Evolutionary conservation across 2,888 invertebrate genomes (phyloP).

Genomic region (Phymatocera aterrima): DNA sequence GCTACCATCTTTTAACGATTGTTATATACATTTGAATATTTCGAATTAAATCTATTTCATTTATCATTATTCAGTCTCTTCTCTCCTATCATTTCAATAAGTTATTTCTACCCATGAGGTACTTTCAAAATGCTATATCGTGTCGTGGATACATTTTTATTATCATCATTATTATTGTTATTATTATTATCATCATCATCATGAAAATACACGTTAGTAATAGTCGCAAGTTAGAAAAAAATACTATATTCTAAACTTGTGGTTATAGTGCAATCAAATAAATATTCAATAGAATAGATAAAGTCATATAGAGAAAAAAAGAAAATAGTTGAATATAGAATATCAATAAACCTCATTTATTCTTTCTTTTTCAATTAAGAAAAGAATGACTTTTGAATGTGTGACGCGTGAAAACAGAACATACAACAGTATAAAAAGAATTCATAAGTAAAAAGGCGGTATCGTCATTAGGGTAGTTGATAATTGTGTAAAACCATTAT

Average conservation of each 20-base stretch:
- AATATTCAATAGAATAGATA: constrained; percentile 16
- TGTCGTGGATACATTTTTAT: constrained; percentile 45
- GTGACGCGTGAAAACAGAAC: background rate
- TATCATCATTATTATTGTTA: too few relatives aligned
- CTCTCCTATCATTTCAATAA: background rate
- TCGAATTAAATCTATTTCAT: background rate
- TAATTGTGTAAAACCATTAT: constrained; percentile 50
- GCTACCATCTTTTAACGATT: constrained; percentile 30
- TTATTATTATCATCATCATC: constrained; percentile 37
- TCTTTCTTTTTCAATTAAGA: background rate
- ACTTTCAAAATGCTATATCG: constrained; percentile 27
- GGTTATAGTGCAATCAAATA: background rate
- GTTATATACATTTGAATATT: background rate
- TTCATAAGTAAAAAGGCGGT: background rate
- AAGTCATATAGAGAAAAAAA: background rate
- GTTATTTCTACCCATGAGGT: constrained; percentile 1
- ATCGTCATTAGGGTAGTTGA: constrained; percentile 12
- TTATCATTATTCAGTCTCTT: background rate
- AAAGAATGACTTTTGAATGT: background rate
- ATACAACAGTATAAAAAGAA: background rate
- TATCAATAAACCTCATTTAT: background rate
- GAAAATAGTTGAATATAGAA: background rate
- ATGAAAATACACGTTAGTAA: constrained; percentile 27
- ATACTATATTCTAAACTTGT: background rate
- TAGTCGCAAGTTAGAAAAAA: background rate